These are phyloP conservation scores for Diadromus collaris DNA, from an alignment of 2,888 invertebrate species.

Conservation along the genomic window DNA sequence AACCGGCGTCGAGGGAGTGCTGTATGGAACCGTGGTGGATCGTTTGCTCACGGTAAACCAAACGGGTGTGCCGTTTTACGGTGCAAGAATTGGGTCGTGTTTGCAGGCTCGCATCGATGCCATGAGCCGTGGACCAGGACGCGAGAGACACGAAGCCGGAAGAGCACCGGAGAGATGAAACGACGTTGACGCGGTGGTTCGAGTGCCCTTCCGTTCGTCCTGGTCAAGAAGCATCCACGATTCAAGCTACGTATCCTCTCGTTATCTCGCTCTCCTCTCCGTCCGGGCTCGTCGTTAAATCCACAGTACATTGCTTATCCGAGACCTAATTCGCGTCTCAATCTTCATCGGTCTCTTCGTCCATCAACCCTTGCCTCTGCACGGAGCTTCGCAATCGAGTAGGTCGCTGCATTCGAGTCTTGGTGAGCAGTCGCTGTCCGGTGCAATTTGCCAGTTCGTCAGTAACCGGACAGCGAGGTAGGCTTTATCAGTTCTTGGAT, in stretches of 20 bases:
- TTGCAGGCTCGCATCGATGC: conserved; percentile 50
- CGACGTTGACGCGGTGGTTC: conserved; percentile 36
- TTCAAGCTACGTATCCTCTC: conserved; percentile 18
- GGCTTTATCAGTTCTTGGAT: conserved; percentile 54
- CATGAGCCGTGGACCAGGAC: not conserved
- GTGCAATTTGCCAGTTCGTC: conserved; percentile 56
- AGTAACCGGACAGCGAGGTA: conserved; percentile 48
- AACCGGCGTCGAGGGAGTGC: not conserved
- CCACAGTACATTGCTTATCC: conserved; percentile 10
- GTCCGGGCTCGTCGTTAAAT: not conserved
- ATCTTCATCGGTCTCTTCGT: conserved; percentile 34
- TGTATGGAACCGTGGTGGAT: conserved; percentile 45
- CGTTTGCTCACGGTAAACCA: conserved; percentile 71
- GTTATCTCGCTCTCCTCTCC: not conserved
- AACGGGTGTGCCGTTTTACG: conserved; percentile 71
- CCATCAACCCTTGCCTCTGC: conserved; percentile 2
- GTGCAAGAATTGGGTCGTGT: conserved; percentile 68
- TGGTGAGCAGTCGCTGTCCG: conserved; percentile 31
- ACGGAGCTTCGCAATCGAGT: conserved; percentile 23
- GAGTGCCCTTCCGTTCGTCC: not conserved
- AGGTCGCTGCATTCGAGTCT: conserved; percentile 33
- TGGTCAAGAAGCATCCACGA: conserved; percentile 32
- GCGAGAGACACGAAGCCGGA: not conserved
- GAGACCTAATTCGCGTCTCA: conserved; percentile 34
- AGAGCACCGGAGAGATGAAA: conserved; percentile 19